Evolutionary conservation across 2,888 invertebrate species (phyloP), one percentile per base, ranked within the genome.

Genomic region (Myathropa florea): DNA sequence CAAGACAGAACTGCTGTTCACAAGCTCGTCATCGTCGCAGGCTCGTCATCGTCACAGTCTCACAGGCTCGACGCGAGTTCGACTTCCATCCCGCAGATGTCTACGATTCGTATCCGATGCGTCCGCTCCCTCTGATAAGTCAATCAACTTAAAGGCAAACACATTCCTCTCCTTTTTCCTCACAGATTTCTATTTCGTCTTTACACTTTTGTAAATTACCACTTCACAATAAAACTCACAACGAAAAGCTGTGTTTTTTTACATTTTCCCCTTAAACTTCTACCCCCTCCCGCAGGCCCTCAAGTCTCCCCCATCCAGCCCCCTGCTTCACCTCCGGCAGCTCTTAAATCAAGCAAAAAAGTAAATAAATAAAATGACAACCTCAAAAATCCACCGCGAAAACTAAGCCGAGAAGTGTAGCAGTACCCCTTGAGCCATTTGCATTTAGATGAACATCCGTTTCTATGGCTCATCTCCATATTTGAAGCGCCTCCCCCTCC

Each of bases 371-470:
- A 14, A 23, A 23, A 57, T 3, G 57, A 33, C 18, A 76, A 67
- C 39, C 65, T 6, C 3, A 71, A 36, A 55, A 55, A 65, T n/a
- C 55, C 61, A 64, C 21, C 24, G n/a, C 23, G 30, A 67, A 36
- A 33, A 55, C 36, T 33, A 46, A 46, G 46, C 21, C 23, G 61
- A 33, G 21, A 70, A 59, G 70, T 71, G 77, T 75, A 82, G 83
- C 60, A 83, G 86, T 83, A 75, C 75, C 78, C 85, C 73, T 75
- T 9, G 30, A 79, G 86, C 78, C 67, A 86, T 86, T 86, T 86
- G 86, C 86, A 86, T 86, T 86, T 86, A 86, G 86, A 86, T 86
- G 86, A 86, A 86, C 86, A 86, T 86, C 79, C 83, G 75, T 75
- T 86, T 73, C 65, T 79, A 79, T 75, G 65, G 57, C 86, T 86